Evolutionary conservation across 2,888 invertebrate species (phyloP).

Genomic region (Cephus spinipes): DNA sequence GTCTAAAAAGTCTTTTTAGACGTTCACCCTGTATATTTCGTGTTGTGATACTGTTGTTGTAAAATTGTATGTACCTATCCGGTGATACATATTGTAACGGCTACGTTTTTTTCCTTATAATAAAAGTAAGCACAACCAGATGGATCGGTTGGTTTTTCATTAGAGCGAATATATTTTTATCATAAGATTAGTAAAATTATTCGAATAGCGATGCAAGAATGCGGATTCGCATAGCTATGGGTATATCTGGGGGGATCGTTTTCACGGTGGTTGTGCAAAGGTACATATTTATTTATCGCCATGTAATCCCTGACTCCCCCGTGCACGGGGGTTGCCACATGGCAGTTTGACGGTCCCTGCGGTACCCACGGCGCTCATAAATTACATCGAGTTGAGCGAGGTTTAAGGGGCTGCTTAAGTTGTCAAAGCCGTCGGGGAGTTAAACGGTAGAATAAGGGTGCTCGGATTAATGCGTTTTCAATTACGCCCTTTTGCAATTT

Average conservation of each 20-base stretch:
- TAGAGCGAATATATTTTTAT: too few relatives aligned
- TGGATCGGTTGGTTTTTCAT: too few relatives aligned
- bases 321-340: constrained; percentile 57
- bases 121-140: constrained; percentile 38
- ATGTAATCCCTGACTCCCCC: constrained; percentile 64
- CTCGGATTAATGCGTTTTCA: constrained; percentile 44
- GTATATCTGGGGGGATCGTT: background rate
- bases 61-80: constrained; percentile 49
- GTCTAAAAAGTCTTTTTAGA: too few relatives aligned
- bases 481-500: constrained; percentile 36
- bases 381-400: constrained; percentile 61
- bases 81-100: constrained; percentile 48
- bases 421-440: constrained; percentile 62
- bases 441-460: constrained; percentile 40
- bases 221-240: too few relatives aligned
- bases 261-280: constrained; percentile 15
- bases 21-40: constrained; percentile 51
- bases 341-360: constrained; percentile 59
- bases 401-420: constrained; percentile 63
- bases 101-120: constrained; percentile 54
- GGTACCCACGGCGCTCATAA: constrained; percentile 60
- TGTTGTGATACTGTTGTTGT: constrained; percentile 61
- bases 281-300: constrained; percentile 64
- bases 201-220: too few relatives aligned
- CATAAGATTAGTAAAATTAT: too few relatives aligned